Conservation (phyloP, 1,140 invertebrate genomes). For the Zaprionus taronus region DNA sequence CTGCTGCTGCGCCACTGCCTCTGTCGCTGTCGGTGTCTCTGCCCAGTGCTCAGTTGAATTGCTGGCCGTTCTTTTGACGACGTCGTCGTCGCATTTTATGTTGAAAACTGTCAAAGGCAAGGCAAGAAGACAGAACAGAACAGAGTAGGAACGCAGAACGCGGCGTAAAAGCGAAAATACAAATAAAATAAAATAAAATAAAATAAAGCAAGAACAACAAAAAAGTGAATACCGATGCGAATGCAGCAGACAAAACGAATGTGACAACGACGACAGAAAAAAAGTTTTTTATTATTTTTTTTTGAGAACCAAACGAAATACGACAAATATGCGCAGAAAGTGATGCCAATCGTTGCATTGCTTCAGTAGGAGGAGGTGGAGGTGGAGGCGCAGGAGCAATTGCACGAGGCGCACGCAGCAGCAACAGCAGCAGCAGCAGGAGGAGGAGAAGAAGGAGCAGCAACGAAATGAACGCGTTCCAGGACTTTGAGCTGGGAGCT, state of each 20-base stretch:
- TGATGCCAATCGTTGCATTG: conserved; percentile 46
- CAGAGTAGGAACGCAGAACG: conserved; percentile 47
- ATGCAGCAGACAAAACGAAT: conserved; percentile 78
- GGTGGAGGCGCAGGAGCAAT: neutral
- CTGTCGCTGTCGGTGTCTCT: conserved; percentile 4
- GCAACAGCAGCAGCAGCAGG: conserved; percentile 22
- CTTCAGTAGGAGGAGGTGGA: conserved; percentile 24
- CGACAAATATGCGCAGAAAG: conserved; percentile 51
- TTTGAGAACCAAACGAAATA: conserved; percentile 48
- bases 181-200: conserved; percentile 33
- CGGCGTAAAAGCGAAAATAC: conserved; percentile 61
- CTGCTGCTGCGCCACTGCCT: conserved; percentile 8
- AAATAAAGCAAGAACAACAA: conserved; percentile 12
- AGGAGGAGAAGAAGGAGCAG: conserved; percentile 26
- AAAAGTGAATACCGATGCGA: conserved; percentile 67
- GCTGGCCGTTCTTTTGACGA: conserved; percentile 56
- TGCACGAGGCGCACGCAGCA: neutral
- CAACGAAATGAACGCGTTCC: conserved; percentile 77
- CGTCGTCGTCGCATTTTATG: conserved; percentile 69
- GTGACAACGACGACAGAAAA: conserved; percentile 75
- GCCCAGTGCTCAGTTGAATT: conserved; percentile 56
- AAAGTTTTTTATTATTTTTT: conserved; percentile 28
- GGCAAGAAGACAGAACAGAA: conserved; percentile 54
- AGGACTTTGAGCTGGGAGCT: conserved; percentile 79
- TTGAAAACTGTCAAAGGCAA: conserved; percentile 78